These are phyloP conservation scores for Actenoides lindsayi DNA, from an alignment of 2,113 vertebrate species.

Conservation along the genomic window DNA sequence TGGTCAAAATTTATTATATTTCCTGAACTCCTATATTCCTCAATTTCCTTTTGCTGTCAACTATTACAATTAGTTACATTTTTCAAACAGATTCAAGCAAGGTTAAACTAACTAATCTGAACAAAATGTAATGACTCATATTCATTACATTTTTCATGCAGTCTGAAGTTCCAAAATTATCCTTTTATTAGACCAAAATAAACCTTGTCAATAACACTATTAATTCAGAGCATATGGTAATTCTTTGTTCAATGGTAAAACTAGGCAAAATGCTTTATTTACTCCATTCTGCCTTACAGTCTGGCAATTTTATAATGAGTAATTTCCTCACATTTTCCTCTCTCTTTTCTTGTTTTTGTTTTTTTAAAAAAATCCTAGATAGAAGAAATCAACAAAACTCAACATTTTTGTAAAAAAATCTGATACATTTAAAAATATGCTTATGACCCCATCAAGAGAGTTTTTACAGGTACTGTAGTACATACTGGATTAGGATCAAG, in stretches of 20 bases:
- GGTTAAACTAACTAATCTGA: constrained; percentile 48
- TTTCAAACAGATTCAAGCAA: constrained; percentile 22
- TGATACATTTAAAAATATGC: background rate
- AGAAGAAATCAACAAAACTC: background rate
- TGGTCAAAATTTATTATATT: background rate
- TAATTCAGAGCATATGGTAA: background rate
- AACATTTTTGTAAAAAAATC: background rate
- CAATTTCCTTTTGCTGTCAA: constrained; percentile 14
- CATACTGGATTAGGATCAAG: background rate
- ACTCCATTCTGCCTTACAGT: background rate
- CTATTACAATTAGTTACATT: constrained; percentile 7
- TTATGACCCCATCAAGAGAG: background rate
- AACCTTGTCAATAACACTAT: background rate
- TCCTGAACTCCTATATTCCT: background rate
- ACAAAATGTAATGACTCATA: constrained; percentile 43
- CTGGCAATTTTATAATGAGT: background rate
- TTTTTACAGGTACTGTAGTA: background rate
- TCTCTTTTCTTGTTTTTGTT: background rate
- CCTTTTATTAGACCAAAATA: constrained; percentile 10
- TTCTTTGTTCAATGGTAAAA: background rate
- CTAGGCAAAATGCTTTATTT: background rate
- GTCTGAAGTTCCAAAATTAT: constrained; percentile 38
- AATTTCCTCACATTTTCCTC: background rate
- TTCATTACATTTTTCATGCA: constrained; percentile 15
- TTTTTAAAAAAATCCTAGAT: background rate